Conservation (phyloP, 2,797 vertebrate species). For the Paratrypauchen microcephalus region DNA sequence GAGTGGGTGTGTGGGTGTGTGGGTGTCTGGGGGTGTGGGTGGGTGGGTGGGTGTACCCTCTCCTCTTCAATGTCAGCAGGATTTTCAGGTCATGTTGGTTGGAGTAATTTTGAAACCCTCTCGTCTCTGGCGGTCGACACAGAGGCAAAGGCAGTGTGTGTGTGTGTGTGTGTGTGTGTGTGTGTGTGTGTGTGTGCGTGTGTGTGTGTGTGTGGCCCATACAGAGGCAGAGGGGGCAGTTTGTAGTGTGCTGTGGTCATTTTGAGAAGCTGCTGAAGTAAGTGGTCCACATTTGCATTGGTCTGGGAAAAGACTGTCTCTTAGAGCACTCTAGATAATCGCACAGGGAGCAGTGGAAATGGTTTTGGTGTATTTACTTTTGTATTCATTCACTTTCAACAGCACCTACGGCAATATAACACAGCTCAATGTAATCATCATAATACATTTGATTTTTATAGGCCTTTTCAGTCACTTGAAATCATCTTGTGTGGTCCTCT, state of each 20-base stretch:
- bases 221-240: conserved; percentile 14
- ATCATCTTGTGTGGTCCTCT: too few relatives aligned
- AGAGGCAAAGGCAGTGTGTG: too few relatives aligned
- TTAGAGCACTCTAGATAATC: conserved; percentile 5
- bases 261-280: conserved; percentile 7
- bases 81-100: conserved; percentile 32
- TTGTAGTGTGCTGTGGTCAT: background rate
- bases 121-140: conserved; percentile 27
- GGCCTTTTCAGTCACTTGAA: too few relatives aligned
- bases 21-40: too few relatives aligned
- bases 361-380: background rate
- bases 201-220: background rate
- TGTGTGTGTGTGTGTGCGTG: too few relatives aligned
- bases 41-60: background rate
- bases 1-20: too few relatives aligned
- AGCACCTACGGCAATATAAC: background rate
- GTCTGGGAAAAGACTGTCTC: background rate
- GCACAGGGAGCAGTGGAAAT: conserved; percentile 1
- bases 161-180: too few relatives aligned
- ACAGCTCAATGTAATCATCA: background rate
- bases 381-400: background rate
- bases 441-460: background rate
- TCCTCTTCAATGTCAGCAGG: conserved; percentile 43
- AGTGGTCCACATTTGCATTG: background rate
- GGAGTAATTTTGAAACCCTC: conserved; percentile 34